phyloP scores from a whole-genome alignment of 1,140 invertebrate genomes.

The Manduca sexta region DNA sequence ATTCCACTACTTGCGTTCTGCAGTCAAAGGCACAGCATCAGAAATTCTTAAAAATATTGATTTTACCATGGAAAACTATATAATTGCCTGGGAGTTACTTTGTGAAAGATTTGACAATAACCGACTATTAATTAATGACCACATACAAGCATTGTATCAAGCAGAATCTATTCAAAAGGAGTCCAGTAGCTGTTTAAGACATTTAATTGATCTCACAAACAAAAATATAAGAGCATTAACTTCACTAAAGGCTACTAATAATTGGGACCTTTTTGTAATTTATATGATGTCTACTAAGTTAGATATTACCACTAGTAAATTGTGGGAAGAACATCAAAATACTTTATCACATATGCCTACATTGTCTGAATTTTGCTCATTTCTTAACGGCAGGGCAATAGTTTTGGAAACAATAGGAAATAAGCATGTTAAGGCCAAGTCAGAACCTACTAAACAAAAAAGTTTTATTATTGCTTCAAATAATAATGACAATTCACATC shows the following conservation, averaged over 20 bases:
- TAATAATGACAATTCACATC: no score
- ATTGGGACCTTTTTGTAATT: neutral
- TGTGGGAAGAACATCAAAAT: neutral
- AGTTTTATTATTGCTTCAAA: no score
- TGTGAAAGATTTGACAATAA: conserved; percentile 21
- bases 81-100: conserved; percentile 21
- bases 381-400: conserved; percentile 22
- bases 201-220: conserved; percentile 12
- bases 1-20: conserved; percentile 13
- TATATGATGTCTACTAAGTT: neutral
- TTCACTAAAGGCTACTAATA: conserved; percentile 6
- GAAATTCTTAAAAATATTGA: conserved; percentile 17
- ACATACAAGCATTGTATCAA: conserved; percentile 20
- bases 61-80: conserved; percentile 21
- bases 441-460: neutral
- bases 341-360: conserved; percentile 3
- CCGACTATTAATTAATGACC: conserved; percentile 19
- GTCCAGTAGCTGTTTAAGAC: conserved; percentile 6
- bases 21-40: conserved; percentile 13
- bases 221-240: conserved; percentile 18
- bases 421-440: conserved; percentile 1
- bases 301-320: neutral
- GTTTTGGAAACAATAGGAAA: conserved; percentile 18
- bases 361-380: conserved; percentile 17
- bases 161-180: conserved; percentile 8